Evolutionary conservation across 1,140 invertebrate genomes (phyloP).

Genomic region (Drosophila kikkawai): DNA sequence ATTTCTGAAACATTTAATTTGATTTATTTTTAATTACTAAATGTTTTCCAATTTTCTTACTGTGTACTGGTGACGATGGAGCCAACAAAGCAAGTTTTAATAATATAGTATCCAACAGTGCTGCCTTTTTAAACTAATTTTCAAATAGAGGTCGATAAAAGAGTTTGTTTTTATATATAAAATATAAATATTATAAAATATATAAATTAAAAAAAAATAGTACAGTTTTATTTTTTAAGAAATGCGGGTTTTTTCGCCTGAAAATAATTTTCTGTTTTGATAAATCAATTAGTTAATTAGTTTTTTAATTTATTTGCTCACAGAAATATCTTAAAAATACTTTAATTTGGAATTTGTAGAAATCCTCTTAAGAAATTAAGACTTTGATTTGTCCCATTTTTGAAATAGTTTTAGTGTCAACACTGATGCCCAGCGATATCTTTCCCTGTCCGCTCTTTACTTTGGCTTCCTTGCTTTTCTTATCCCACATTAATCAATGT

Average conservation of each 20-base stretch:
- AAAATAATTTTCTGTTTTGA: too few relatives aligned
- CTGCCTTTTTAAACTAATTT: background rate
- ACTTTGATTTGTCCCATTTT: background rate
- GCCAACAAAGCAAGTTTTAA: conserved; percentile 52
- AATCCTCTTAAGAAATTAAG: background rate
- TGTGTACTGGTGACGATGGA: conserved; percentile 26
- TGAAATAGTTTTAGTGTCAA: conserved; percentile 5
- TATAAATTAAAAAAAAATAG: too few relatives aligned
- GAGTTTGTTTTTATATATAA: background rate
- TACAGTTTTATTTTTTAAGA: too few relatives aligned
- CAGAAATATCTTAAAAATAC: background rate
- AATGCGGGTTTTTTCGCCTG: too few relatives aligned
- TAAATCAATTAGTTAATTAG: too few relatives aligned
- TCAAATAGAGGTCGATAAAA: background rate
- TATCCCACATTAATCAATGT: conserved; percentile 83
- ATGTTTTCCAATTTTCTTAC: background rate
- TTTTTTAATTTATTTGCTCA: background rate
- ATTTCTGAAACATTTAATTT: background rate
- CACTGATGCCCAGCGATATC: conserved; percentile 9
- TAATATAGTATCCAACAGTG: conserved; percentile 50
- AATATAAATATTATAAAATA: background rate
- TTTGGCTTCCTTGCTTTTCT: conserved; percentile 67
- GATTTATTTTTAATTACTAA: too few relatives aligned
- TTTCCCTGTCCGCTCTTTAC: conserved; percentile 35
- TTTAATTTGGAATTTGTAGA: background rate